Base-by-base conservation (phyloP, 2,797 vertebrate species). In the Danio tinwini region DNA sequence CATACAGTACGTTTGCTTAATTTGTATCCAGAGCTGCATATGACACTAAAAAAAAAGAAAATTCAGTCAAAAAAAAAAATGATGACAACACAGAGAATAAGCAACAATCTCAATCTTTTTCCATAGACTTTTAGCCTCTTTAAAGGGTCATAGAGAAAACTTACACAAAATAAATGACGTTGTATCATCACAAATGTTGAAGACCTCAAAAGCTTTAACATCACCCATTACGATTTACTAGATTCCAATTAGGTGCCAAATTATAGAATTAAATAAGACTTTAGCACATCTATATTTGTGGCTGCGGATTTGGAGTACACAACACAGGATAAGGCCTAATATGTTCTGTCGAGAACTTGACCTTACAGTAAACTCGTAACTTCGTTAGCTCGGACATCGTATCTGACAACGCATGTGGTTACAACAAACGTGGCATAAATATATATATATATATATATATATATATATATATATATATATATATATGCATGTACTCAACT, bases 341-440 rank as follows among this genome's bases (percentile, higher is more conserved):
- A 78, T 21, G 76, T 29, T 52, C 85, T 85, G 81, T 85, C 86
- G 70, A 85, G 85, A 88, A 74, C 59, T 68, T 55, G 77, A 88
- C 87, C 74, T 88, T 87, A 88, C 88, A 91, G 92, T 92, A 93
- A 93, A 93, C 92, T 90, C 87, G 86, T 88, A 85, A 87, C 74
- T 87, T 88, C 88, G 68, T 55, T 52, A 74, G 86, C 80, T 87
- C 85, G 88, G 86, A 89, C 90, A 90, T 89, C 88, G 87, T 75
- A 81, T 90, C 87, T 86, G 85, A 88, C 87, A 90, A 87, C 86
- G 85, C 85, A 86, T 90, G 76, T 71, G 74, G 53, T 80, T 81
- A 81, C 86, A 29, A 29, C 29, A 90, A 91, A 89, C 85, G 84
- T 91, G 90, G 90, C 90, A 90, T 88, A 89, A 90, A 90, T 90